Evolutionary conservation across 2,888 invertebrate species (phyloP).

Genomic region (Epicampocera succincta): DNA sequence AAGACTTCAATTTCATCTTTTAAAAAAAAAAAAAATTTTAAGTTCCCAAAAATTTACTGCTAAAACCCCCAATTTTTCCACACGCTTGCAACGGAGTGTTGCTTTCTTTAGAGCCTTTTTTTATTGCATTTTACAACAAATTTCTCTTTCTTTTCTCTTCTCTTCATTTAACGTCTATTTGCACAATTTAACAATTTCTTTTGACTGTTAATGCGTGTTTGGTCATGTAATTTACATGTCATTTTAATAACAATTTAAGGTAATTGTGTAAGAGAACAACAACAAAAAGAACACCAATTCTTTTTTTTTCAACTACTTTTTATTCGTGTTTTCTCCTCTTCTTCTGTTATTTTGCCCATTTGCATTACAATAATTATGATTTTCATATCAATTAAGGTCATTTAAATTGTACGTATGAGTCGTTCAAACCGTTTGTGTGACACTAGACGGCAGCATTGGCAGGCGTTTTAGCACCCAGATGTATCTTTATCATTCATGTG

Average conservation of each 20-base stretch:
- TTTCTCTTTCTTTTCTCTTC: not conserved
- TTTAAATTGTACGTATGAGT: conserved; percentile 36
- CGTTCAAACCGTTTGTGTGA: conserved; percentile 8
- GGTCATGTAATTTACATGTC: conserved; percentile 27
- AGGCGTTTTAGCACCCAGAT: conserved; percentile 6
- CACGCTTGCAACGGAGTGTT: not conserved
- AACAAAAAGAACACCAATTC: conserved; percentile 23
- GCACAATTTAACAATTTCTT: conserved; percentile 11
- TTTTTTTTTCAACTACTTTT: not conserved
- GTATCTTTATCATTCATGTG: not conserved
- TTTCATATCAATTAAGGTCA: conserved; percentile 66
- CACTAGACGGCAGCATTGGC: conserved; percentile 6
- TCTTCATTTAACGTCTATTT: conserved; percentile 5
- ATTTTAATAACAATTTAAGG: conserved; percentile 45
- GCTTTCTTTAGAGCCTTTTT: too few species aligned
- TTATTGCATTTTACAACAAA: not conserved
- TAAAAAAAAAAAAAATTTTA: conserved; percentile 2
- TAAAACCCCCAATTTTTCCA: conserved; percentile 18
- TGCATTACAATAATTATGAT: conserved; percentile 62
- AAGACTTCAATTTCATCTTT: too few species aligned
- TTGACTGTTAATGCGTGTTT: conserved; percentile 15
- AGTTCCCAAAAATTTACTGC: too few species aligned
- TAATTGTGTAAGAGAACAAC: conserved; percentile 35
- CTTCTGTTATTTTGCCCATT: conserved; percentile 35
- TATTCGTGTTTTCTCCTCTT: not conserved